These are phyloP conservation scores for Macroramphosus scolopax DNA, from an alignment of 2,797 vertebrate genomes.

Conservation along the genomic window DNA sequence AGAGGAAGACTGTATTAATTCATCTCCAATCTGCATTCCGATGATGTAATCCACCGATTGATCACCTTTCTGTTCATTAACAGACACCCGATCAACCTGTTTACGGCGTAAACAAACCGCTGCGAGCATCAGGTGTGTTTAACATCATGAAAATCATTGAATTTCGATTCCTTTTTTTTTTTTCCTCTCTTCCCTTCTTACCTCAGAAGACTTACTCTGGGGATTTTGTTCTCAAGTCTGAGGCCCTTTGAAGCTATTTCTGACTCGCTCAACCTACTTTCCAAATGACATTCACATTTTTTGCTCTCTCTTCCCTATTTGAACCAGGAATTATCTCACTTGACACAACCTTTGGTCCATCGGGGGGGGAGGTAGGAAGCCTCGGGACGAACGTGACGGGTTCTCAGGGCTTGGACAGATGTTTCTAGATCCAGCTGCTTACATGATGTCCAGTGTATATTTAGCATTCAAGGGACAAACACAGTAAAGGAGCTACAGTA, in stretches of 20 bases:
- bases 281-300: slow-evolving; percentile 67
- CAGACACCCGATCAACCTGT: too few relatives aligned
- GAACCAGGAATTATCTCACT: slow-evolving; percentile 58
- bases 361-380: slow-evolving; percentile 12
- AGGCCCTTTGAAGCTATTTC: slow-evolving; percentile 75
- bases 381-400: slow-evolving; percentile 4
- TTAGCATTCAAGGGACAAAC: too few relatives aligned
- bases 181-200: slow-evolving; percentile 21
- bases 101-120: too few relatives aligned
- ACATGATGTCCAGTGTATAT: too few relatives aligned
- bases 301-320: slow-evolving; percentile 55
- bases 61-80: too few relatives aligned
- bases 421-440: too few relatives aligned
- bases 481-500: too few relatives aligned
- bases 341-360: slow-evolving; percentile 65
- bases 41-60: too few relatives aligned
- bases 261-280: slow-evolving; percentile 74
- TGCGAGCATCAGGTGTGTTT: slow-evolving; percentile 29
- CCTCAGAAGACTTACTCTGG: slow-evolving; percentile 60
- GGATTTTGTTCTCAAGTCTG: slow-evolving; percentile 66
- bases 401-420: slow-evolving; percentile 14
- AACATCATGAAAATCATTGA: neutral
- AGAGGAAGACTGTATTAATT: too few relatives aligned
- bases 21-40: too few relatives aligned
- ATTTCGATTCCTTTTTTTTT: too few relatives aligned